Evolutionary conservation across 1,140 invertebrate species (phyloP).

Genomic region (Adoxophyes honmai): DNA sequence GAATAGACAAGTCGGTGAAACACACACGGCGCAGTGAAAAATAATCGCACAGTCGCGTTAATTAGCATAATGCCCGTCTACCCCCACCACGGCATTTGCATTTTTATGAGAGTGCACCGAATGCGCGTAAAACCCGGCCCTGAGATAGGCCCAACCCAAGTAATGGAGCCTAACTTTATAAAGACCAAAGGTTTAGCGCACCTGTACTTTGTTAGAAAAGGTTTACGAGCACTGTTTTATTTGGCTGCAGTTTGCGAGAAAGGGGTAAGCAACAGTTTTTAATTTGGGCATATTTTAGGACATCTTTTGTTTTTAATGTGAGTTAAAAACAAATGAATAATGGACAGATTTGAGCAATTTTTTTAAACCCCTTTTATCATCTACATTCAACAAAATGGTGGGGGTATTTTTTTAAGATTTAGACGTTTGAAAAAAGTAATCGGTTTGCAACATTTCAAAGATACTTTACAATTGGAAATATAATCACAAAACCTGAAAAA

Average conservation of each 20-base stretch:
- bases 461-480: too few species aligned
- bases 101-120: conserved; percentile 15
- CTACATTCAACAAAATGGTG: too few species aligned
- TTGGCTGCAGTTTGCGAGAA: not conserved
- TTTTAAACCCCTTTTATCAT: too few species aligned
- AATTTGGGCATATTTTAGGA: too few species aligned
- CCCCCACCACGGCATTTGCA: not conserved
- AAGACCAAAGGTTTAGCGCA: conserved; percentile 13
- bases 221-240: not conserved
- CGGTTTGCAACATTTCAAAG: too few species aligned
- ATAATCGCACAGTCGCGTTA: conserved; percentile 1
- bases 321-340: too few species aligned
- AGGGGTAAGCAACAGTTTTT: too few species aligned
- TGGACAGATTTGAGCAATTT: too few species aligned
- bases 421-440: too few species aligned
- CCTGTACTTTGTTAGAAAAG: conserved; percentile 8
- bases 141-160: not conserved
- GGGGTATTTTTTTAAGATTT: too few species aligned
- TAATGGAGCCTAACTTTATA: conserved; percentile 1
- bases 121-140: not conserved
- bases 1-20: conserved; percentile 11
- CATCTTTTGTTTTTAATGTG: too few species aligned
- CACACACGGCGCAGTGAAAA: conserved; percentile 8
- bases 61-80: conserved; percentile 4
- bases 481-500: too few species aligned